A percentile compares a stretch with the other conserved stretches of the same genome.
phyloP scores from a whole-genome alignment of 2,888 invertebrate genomes.

The Agonum fuliginosum region DNA sequence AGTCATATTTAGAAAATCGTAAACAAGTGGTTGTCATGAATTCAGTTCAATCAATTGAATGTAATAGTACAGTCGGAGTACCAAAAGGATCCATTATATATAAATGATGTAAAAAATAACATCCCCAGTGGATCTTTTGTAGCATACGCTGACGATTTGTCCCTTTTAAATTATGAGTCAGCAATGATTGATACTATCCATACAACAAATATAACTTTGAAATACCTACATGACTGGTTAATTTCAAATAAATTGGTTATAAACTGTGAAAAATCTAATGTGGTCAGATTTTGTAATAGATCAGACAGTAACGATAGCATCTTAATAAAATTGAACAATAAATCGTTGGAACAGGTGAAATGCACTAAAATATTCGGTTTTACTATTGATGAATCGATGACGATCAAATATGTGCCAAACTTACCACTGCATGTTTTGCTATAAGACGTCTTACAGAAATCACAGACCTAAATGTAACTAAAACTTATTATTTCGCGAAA shows the following conservation, averaged over 20 bases:
- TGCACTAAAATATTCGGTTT: no score
- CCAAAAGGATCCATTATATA: neutral
- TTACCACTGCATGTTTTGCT: no score
- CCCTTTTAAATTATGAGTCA: neutral
- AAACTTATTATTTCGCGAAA: no score
- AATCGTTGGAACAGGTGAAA: no score
- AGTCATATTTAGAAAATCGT: neutral
- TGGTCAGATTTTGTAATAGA: neutral
- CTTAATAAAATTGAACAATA: no score
- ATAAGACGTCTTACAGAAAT: no score
- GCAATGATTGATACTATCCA: neutral
- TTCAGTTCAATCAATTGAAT: neutral
- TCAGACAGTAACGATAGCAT: no score
- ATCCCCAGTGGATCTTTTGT: neutral
- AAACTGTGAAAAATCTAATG: slow-evolving; percentile 2
- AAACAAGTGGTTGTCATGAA: slow-evolving; percentile 4
- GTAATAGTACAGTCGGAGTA: neutral
- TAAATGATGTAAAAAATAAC: neutral
- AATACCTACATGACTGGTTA: no score
- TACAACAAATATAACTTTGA: no score
- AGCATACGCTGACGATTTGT: neutral
- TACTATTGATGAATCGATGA: no score
- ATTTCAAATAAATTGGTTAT: neutral
- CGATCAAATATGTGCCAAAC: no score
- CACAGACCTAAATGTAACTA: no score